Percentiles rank a stretch among this genome's conserved stretches.
Evolutionary conservation across 2,888 invertebrate genomes (phyloP).

Genomic region (Acheta domesticus): DNA sequence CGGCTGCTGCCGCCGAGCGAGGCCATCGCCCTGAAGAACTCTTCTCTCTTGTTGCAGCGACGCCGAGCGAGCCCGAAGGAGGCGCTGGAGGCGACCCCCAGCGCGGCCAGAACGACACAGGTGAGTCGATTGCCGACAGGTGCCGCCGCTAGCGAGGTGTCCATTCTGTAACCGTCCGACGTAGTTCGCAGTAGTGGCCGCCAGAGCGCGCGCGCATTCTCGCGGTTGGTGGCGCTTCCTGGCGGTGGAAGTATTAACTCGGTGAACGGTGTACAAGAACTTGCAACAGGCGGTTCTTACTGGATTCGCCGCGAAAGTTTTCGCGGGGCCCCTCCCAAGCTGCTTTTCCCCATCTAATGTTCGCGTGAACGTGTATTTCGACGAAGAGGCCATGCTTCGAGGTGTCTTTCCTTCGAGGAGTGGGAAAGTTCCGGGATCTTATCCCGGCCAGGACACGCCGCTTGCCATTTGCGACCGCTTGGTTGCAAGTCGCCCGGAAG

Average conservation of each 20-base stretch:
- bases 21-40: not conserved
- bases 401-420: too few species aligned
- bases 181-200: not conserved
- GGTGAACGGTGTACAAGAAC: not conserved
- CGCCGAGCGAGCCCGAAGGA: conserved; percentile 18
- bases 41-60: not conserved
- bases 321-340: not conserved
- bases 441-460: too few species aligned
- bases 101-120: conserved; percentile 1
- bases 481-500: too few species aligned
- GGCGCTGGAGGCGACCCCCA: conserved; percentile 9
- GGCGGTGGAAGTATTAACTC: not conserved
- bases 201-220: not conserved
- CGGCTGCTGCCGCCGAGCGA: not conserved
- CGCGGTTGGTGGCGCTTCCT: not conserved
- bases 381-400: too few species aligned
- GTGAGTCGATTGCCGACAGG: conserved; percentile 18
- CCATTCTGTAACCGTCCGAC: not conserved
- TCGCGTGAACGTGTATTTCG: not conserved
- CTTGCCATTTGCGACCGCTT: too few species aligned
- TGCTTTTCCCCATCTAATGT: not conserved
- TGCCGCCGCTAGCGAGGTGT: not conserved
- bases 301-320: not conserved
- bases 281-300: not conserved
- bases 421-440: too few species aligned